Percentiles rank a stretch among this genome's conserved stretches.
Evolutionary conservation across 92 coral and sea anemone genomes (phyloP).

Genomic region (Meandrina meandrites): DNA sequence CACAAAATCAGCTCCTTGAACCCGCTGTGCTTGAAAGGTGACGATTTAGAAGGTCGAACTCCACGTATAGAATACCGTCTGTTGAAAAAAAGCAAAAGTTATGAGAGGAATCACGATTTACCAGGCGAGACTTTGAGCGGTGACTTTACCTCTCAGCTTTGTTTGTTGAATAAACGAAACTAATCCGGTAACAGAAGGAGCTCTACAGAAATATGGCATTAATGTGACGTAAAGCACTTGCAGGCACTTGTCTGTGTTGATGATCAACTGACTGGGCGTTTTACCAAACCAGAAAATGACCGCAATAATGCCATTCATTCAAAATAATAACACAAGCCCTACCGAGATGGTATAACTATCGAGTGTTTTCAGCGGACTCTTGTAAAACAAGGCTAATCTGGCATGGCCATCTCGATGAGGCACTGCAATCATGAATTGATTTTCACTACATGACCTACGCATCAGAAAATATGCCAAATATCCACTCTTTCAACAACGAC

Average conservation of each 20-base stretch:
- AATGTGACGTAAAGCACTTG: constrained; percentile 21
- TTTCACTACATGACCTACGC: not conserved
- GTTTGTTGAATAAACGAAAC: not conserved
- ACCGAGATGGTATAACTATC: not conserved
- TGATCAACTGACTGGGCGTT: not conserved
- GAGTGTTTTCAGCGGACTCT: not conserved
- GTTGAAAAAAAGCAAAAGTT: not conserved
- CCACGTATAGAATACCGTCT: not conserved
- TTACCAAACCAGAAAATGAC: not conserved
- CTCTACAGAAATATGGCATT: not conserved
- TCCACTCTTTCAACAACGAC: not conserved
- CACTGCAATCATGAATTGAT: not conserved
- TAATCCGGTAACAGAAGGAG: constrained; percentile 15
- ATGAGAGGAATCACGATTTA: not conserved
- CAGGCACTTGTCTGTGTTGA: not conserved
- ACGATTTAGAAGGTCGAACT: not conserved
- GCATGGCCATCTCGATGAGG: not conserved
- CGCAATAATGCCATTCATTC: not conserved
- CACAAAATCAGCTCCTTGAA: not conserved
- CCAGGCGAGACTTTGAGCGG: not conserved
- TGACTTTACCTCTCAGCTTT: not conserved
- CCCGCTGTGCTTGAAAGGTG: not conserved
- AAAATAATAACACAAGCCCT: not conserved
- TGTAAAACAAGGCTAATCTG: not conserved
- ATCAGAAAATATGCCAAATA: not conserved